Percentiles rank a stretch among this genome's conserved stretches.
Evolutionary conservation across 2,797 vertebrate genomes (phyloP).

Genomic region (Otus scops): DNA sequence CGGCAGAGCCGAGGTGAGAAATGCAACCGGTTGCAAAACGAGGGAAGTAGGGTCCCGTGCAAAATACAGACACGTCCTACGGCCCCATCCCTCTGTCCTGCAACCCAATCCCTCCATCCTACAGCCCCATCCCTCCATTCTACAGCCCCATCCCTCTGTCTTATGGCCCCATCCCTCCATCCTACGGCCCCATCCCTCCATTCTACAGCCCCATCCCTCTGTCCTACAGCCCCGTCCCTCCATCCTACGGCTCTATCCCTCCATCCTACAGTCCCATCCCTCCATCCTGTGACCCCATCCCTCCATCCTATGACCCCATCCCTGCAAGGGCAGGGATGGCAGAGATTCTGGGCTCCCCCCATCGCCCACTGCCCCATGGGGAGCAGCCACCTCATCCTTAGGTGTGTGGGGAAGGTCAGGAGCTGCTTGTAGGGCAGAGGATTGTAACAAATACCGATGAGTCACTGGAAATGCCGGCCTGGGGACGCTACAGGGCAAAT

Average conservation of each 20-base stretch:
- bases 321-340: background rate
- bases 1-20: background rate
- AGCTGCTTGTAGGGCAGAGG: background rate
- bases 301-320: rapidly evolving
- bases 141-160: rapidly evolving
- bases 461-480: background rate
- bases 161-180: rapidly evolving
- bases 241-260: rapidly evolving
- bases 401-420: background rate
- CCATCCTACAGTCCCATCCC: rapidly evolving
- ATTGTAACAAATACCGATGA: background rate
- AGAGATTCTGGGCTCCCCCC: background rate
- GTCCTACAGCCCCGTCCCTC: background rate
- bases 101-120: background rate
- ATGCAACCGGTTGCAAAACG: background rate
- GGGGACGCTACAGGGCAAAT: conserved; percentile 17
- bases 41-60: background rate
- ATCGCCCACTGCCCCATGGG: background rate
- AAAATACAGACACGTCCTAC: background rate
- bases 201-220: rapidly evolving
- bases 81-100: background rate
- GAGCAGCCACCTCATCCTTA: background rate
- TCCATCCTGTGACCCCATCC: rapidly evolving
- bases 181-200: rapidly evolving
- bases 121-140: rapidly evolving